Base-by-base conservation (phyloP, 1,140 invertebrate species). In the Pygmarrhopalites habei region DNA sequence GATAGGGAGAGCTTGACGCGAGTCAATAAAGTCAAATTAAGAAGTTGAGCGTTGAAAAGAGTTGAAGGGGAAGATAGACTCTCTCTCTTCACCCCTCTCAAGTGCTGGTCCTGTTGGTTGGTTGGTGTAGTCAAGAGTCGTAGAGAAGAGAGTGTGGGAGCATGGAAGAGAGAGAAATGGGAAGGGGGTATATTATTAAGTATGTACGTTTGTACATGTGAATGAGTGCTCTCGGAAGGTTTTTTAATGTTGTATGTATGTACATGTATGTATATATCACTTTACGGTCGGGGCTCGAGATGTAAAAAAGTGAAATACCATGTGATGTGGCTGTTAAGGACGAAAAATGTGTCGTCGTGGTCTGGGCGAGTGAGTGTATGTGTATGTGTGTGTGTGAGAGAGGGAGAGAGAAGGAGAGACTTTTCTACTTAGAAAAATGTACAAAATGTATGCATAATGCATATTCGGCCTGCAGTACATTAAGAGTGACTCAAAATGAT, bases 1-100 rank as follows among this genome's bases (percentile, higher is more conserved):
- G 35, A 44, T 19, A 41, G 30, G 17, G 29, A 2, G 32, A 32
- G 53, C 44, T 63, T 29, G 39, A 63, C 55, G 53, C n/a, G 41
- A 65, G 64, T 65, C 64, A 65, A 65, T 65, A 65, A 61, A 65
- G 59, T 61, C 59, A 65, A 65, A 65, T 65, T 65, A 65, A 65
- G 64, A 65, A 65, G 52, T 61, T 65, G 43, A 58, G 61, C 51
- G 58, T 58, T 29, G 46, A 61, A 52, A 52, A 43, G 29, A 44
- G 53, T 47, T 55, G 55, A 58, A 55, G 41, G 52, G 32, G 41
- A 23, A 46, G 28, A 43, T 41, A 55, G 46, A 28, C n/a, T 23
- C n/a, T n/a, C n/a, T n/a, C n/a, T n/a, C n/a, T n/a, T n/a, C n/a
- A n/a, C n/a, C n/a, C n/a, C n/a, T n/a, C 29, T 43, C 7, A 39